These are phyloP conservation scores for Sisyra terminalis DNA, from an alignment of 2,888 invertebrate genomes.

Conservation along the genomic window DNA sequence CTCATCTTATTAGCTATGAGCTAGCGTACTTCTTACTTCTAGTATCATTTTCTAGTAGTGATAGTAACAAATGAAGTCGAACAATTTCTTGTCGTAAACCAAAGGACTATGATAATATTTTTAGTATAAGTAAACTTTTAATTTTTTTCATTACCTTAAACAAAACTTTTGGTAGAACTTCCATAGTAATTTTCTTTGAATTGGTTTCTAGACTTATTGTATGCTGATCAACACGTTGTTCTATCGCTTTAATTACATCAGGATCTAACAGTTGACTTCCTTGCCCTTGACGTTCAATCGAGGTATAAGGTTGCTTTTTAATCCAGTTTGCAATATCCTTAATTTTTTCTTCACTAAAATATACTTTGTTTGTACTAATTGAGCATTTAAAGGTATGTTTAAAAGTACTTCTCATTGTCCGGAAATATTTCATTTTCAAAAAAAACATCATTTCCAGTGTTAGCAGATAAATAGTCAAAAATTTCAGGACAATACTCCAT, in stretches of 20 bases:
- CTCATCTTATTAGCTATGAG: too few relatives aligned
- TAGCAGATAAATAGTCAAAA: slow-evolving; percentile 39
- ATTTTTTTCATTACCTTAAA: slow-evolving; percentile 39
- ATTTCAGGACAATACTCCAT: slow-evolving; percentile 54
- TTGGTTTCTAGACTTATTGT: slow-evolving; percentile 11
- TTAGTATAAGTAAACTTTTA: too few relatives aligned
- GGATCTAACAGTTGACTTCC: slow-evolving; percentile 57
- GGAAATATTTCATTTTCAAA: slow-evolving; percentile 53
- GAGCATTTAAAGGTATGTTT: neutral
- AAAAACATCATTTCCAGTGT: slow-evolving; percentile 35
- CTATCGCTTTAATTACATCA: slow-evolving; percentile 37
- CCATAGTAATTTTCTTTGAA: slow-evolving; percentile 42
- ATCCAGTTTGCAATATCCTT: slow-evolving; percentile 44
- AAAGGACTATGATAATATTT: too few relatives aligned
- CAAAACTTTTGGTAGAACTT: slow-evolving; percentile 64
- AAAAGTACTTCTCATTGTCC: slow-evolving; percentile 28
- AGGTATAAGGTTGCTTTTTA: slow-evolving; percentile 46
- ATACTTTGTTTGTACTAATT: neutral
- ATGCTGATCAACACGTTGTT: slow-evolving; percentile 20
- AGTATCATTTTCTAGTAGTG: too few relatives aligned
- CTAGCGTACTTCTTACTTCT: too few relatives aligned
- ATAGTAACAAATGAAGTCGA: neutral
- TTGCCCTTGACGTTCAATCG: slow-evolving; percentile 44
- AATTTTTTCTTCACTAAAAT: slow-evolving; percentile 31
- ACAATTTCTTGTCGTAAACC: neutral